Base-by-base conservation (phyloP, 2,888 invertebrate genomes). In the Malachius bipustulatus region DNA sequence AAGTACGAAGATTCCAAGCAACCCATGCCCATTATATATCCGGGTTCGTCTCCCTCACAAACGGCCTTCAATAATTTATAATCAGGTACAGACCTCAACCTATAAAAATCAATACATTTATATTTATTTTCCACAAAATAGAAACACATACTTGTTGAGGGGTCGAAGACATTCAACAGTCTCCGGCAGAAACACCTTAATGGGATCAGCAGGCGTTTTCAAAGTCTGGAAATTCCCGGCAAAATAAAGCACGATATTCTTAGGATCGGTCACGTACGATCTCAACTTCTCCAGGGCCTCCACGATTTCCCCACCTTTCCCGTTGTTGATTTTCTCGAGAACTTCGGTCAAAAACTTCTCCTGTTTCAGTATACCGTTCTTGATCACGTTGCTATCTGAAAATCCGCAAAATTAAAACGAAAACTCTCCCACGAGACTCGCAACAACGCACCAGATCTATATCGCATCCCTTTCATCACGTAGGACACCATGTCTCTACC, bases 1-100 rank as follows among this genome's bases (percentile, higher is more conserved):
- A 83, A 65, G 64, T 75, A 87, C 3, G 77, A 71, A 0, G 85
- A 82, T 63, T 90, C 89, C 44, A 83, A 71, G 35, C 83, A 81
- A 26, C 85, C 87, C 52, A 89, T 71, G 15, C 87, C 87, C 37
- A 82, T 70, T 46, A 85, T 72, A 55, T 76, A 75, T 29, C 79
- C 77, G 60, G 45, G 67, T 55, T 39, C 51, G 35, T 59, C 54
- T 32, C 60, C 53, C 11, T 59, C 49, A 30, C 55, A 54, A 0
- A 53, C 50, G 0, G 60, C 49, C 44, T 57, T 52, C 27, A 67
- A 51, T 27, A 70, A 49, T 40, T 59, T 52, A 51, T 61, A 64
- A 47, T 73, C 73, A 4, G 63, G 60, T 8, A 57, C 63, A 3
- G 66, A 57, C 26, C 59, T 54, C 16, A 72, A 55, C 30, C 57